Evolutionary conservation across 2,113 vertebrate genomes (phyloP), one percentile per base, ranked within the genome.

Genomic region (Centropus bengalensis): DNA sequence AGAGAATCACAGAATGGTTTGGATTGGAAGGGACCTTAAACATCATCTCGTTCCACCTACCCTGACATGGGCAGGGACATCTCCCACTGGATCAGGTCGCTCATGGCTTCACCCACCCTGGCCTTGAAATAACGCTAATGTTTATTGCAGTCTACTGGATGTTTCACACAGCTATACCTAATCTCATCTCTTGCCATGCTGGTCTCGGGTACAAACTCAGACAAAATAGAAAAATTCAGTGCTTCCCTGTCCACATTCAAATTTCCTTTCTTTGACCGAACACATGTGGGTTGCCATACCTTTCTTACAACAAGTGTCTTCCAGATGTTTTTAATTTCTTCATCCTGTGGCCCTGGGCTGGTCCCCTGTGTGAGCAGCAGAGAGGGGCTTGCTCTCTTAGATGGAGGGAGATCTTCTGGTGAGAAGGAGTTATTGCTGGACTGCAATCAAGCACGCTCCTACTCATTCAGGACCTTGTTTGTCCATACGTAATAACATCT

Each of bases 291-390:
- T 38, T 19, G 56, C 24, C 14, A 44, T 8, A 12, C 3, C 7
- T 13, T 13, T 73, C 64, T 58, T 44, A 63, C 1, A 2, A 52
- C 28, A 70, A 58, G 17, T 22, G 22, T 19, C 28, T 76, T 76
- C 18, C 69, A 49, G 44, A 10, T 49, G 10, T 8, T 66, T 75
- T 66, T 36, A 32, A 40, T 52, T 63, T 79, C 42, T 32, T 59
- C 21, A 30, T 69, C 51, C 32, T 21, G 16, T 20, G 32, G 38
- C 28, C n/a, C 32, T n/a, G 24, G 18, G 18, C 32, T 60, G 8
- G 30, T 73, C 5, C 69, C 42, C 16, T 49, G 8, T 0, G 1
- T 0, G 0, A 11, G 60, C 32, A 84, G 52, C 16, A 66, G 26
- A 30, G 23, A 59, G 8, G 16, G 33, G 15, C 8, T 71, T 64